phyloP scores from a whole-genome alignment of 1,140 invertebrate species.

The Phenacoccus solenopsis region DNA sequence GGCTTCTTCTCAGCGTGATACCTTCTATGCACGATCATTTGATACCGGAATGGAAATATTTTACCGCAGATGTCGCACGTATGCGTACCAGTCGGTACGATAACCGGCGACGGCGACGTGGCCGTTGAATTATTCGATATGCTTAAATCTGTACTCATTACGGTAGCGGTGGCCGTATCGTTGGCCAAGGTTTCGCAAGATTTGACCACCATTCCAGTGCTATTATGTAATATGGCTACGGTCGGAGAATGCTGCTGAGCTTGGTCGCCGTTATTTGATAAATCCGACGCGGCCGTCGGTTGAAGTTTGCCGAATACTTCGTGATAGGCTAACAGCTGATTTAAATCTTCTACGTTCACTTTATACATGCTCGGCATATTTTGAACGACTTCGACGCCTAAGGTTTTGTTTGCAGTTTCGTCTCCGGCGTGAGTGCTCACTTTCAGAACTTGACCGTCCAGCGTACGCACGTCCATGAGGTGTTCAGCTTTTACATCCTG shows the following conservation, averaged over 20 bases:
- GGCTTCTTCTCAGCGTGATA: constrained; percentile 75
- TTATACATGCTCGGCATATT: constrained; percentile 52
- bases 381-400: constrained; percentile 51
- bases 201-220: background rate
- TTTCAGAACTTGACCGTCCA: constrained; percentile 55
- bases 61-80: constrained; percentile 71
- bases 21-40: constrained; percentile 67
- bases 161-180: background rate
- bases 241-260: background rate
- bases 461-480: constrained; percentile 55
- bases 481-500: constrained; percentile 38
- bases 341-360: constrained; percentile 67
- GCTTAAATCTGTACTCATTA: background rate
- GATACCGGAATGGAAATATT: constrained; percentile 72
- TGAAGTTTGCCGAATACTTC: constrained; percentile 76
- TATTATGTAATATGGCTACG: constrained; percentile 1
- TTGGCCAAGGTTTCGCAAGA: background rate
- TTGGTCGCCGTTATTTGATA: constrained; percentile 35
- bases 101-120: constrained; percentile 30
- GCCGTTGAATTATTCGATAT: constrained; percentile 17
- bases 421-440: constrained; percentile 48
- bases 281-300: constrained; percentile 31
- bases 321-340: constrained; percentile 68
- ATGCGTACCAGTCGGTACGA: constrained; percentile 45
- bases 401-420: constrained; percentile 50